These are phyloP conservation scores for Paramormyrops kingsleyae DNA, from an alignment of 2,113 vertebrate genomes.

Conservation along the genomic window DNA sequence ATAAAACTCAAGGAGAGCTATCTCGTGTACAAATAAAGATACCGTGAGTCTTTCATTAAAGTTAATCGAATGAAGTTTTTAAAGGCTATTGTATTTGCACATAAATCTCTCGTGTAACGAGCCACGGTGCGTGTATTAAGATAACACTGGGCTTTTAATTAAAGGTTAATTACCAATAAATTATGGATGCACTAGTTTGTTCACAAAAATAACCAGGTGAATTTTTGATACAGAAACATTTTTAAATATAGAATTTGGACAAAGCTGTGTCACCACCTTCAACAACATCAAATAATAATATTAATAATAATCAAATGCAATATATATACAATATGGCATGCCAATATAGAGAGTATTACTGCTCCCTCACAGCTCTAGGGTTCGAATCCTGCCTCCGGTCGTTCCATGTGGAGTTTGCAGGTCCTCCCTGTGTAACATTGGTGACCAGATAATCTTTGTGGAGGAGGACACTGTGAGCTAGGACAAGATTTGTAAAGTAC, in stretches of 20 bases:
- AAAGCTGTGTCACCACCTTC: neutral
- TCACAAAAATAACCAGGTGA: slow-evolving; percentile 26
- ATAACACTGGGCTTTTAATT: slow-evolving; percentile 58
- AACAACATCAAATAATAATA: neutral
- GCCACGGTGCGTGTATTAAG: slow-evolving; percentile 56
- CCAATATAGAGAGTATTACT: neutral
- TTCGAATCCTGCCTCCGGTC: neutral
- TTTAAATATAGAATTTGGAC: neutral
- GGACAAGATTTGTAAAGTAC: neutral
- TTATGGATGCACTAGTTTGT: slow-evolving; percentile 32
- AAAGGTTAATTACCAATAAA: slow-evolving; percentile 56
- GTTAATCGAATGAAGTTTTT: slow-evolving; percentile 53
- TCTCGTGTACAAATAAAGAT: slow-evolving; percentile 30
- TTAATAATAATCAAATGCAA: neutral
- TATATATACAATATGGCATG: neutral
- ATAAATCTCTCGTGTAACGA: slow-evolving; percentile 57
- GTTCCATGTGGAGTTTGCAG: neutral
- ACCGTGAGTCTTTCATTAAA: slow-evolving; percentile 35
- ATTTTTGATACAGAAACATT: neutral
- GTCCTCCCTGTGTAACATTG: neutral
- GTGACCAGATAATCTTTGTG: neutral
- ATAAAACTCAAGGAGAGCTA: slow-evolving; percentile 21
- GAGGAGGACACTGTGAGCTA: neutral
- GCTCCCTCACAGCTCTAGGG: neutral
- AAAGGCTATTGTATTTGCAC: slow-evolving; percentile 57